Base-by-base conservation (phyloP, 2,888 invertebrate genomes). In the Trichopria drosophilae region DNA sequence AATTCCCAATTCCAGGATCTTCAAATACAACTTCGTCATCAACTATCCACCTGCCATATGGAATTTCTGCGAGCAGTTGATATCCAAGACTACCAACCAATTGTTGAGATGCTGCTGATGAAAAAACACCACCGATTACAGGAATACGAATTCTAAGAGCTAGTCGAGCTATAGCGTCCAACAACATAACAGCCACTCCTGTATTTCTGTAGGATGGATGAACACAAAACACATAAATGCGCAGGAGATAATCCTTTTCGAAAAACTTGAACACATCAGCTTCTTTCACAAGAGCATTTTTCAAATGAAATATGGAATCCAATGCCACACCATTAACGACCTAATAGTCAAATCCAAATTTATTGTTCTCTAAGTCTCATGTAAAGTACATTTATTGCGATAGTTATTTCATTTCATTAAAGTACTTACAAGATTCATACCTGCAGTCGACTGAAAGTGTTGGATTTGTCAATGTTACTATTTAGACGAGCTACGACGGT, bases 1-100 rank as follows among this genome's bases (percentile, higher is more conserved):
- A 79, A 66, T 81, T 81, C 4, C 79, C 79, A 26, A 74, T 70
- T 6, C 80, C 80, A 0, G 80, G 77, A 63, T 79, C 75, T 19
- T 75, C 75, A 59, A 80, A 80, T 4, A 79, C 69, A n/a, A 79
- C 58, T 36, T 72, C 66, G 10, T 75, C 72, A 9, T 75, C 58
- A 39, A 77, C 68, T 5, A 71, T 43, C 79, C 79, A 80, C 4
- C 71, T 69, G 2, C 69, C 71, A 56, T 80, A 81, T 23, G 68
- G 66, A 7, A 79, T 72, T 64, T 80, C 78, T 4, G 60, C 53
- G 4, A 69, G 23, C 0, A 53, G 39, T 34, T 55, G 6, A 10
- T 68, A 70, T 1, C 64, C 66, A 4, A 62, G 6, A 16, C 49
- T 59, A 1, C 10, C 4, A 0, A 68, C 70, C 5, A 62, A 35